Evolutionary conservation across 2,888 invertebrate genomes (phyloP), one percentile per base, ranked within the genome.

Genomic region (Volucella bombylans): DNA sequence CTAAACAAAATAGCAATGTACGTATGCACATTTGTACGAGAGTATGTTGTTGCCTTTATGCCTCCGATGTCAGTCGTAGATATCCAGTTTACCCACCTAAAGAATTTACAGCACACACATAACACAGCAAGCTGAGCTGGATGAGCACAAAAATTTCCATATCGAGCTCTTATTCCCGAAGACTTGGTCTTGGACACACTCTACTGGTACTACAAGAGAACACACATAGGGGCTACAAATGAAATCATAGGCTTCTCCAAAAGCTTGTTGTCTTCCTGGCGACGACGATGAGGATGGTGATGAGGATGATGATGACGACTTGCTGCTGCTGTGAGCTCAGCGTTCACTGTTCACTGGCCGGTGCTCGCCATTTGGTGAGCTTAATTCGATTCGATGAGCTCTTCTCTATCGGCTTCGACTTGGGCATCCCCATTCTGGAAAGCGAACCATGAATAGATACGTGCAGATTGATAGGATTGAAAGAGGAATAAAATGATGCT

Each of bases 61-160:
- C 11, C 38, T 31, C 31, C 57, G 45, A 43, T 57, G 41, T 47
- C 23, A 64, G 73, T 57, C 39, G 57, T 67, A 45, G 50, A 49
- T 68, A 76, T 85, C 85, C 81, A 81, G 85, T 76, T 85, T 85
- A 76, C 54, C 81, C 76, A 85, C 81, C 85, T 81, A 62, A 76
- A 72, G 81, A 81, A 85, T 85, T 85, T 85, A 81, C 85, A 81
- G 81, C 81, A 81, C 76, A 77, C 62, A 80, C 6, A 31, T 6
- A 4, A 31, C 31, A 0, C 31, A 6, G 31, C 6, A 31, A 31
- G 31, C 6, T 31, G 31, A 31, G 31, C 31, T 31, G 6, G 31
- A 31, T 6, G 31, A 31, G 31, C 31, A 81, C 85, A 81, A 67
- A 85, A 81, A 85, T 85, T 76, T 85, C 81, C 81, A 85, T 85